Evolutionary conservation across 1,140 invertebrate species (phyloP).

Genomic region (Tenebrio molitor): DNA sequence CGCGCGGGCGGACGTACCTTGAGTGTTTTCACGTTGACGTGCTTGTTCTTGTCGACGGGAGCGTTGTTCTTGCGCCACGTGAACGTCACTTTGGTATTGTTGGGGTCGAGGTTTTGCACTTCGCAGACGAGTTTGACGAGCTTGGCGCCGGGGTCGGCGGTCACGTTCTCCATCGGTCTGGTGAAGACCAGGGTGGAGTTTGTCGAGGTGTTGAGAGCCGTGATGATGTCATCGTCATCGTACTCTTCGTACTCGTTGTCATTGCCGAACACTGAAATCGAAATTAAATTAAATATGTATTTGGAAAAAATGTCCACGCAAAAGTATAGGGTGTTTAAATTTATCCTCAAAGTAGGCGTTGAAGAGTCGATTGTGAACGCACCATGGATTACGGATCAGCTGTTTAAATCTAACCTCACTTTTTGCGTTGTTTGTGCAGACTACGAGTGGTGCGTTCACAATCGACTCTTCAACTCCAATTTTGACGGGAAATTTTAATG

Average conservation of each 20-base stretch:
- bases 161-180: constrained; percentile 72
- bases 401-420: no score
- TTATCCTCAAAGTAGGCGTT: no score
- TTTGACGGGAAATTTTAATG: no score
- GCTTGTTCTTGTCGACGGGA: constrained; percentile 68
- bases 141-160: constrained; percentile 72
- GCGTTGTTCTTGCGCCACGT: constrained; percentile 80
- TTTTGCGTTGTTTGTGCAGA: no score
- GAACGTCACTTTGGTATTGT: constrained; percentile 70
- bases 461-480: no score
- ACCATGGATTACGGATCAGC: no score
- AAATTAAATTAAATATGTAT: no score
- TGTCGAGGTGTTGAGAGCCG: constrained; percentile 17
- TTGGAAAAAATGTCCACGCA: no score
- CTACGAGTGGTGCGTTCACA: no score
- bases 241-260: constrained; percentile 51
- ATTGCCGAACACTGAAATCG: constrained; percentile 50
- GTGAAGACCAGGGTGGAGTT: constrained; percentile 65
- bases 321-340: no score
- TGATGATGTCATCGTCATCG: constrained; percentile 56
- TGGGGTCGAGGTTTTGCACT: constrained; percentile 66
- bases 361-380: no score
- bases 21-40: constrained; percentile 69
- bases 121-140: constrained; percentile 77
- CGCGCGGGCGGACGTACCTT: constrained; percentile 47